A percentile compares a stretch with the other conserved stretches of the same genome.
These are phyloP conservation scores for Scaptomyza pallida DNA, from an alignment of 1,140 invertebrate species.

Conservation along the genomic window DNA sequence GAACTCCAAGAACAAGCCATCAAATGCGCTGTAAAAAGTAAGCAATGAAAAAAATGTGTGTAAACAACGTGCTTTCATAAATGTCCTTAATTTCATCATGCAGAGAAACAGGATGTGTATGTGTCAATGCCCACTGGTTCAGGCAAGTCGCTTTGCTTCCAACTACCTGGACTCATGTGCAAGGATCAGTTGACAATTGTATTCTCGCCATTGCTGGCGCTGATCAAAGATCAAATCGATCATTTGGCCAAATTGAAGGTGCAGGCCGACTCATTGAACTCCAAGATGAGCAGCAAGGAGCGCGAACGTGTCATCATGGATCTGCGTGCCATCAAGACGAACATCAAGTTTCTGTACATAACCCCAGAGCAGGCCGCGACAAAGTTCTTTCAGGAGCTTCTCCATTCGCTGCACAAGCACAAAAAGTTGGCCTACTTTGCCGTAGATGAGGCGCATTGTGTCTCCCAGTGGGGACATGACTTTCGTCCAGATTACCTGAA, in stretches of 20 bases:
- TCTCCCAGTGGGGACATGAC: constrained; percentile 99
- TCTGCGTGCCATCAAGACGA: constrained; percentile 88
- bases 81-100: constrained; percentile 56
- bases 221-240: constrained; percentile 93
- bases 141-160: constrained; percentile 98
- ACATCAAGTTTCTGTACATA: constrained; percentile 93
- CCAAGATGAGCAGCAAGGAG: constrained; percentile 91
- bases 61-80: not conserved
- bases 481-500: constrained; percentile 97
- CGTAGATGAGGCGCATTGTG: constrained; percentile 99
- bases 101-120: constrained; percentile 90
- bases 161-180: constrained; percentile 92
- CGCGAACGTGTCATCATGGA: constrained; percentile 90
- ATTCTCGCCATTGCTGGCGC: constrained; percentile 95
- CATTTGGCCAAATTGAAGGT: constrained; percentile 89
- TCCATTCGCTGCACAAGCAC: constrained; percentile 87
- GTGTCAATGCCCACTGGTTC: constrained; percentile 97
- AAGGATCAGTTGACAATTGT: constrained; percentile 92
- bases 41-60: constrained; percentile 22
- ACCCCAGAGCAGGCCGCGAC: constrained; percentile 96
- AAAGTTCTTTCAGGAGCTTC: constrained; percentile 88
- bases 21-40: constrained; percentile 73
- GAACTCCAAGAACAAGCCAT: constrained; percentile 73
- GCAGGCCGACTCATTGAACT: constrained; percentile 93
- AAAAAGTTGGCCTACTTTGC: constrained; percentile 92